Evolutionary conservation across 2,888 invertebrate species (phyloP).

Genomic region (Conus canariensis): DNA sequence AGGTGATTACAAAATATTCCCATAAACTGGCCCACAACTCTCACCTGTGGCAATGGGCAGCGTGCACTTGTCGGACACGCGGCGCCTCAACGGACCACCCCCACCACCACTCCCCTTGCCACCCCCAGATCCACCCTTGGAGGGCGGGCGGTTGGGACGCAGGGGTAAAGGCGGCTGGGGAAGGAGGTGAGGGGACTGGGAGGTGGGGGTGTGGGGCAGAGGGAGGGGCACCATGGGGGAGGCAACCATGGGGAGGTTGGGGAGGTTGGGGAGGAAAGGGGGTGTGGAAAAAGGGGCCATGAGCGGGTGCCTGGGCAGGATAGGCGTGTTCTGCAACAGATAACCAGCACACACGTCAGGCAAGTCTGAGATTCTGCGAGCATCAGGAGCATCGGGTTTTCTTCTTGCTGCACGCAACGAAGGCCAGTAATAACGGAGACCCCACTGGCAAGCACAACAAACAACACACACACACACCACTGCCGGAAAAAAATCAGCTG

Average conservation of each 20-base stretch:
- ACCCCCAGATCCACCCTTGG: slow-evolving; percentile 32
- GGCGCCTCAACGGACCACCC: slow-evolving; percentile 88
- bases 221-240: slow-evolving; percentile 52
- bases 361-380: too few species aligned
- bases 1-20: too few species aligned
- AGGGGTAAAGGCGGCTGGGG: slow-evolving; percentile 22
- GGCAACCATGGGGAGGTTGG: slow-evolving; percentile 44
- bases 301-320: slow-evolving; percentile 39
- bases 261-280: slow-evolving; percentile 47
- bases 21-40: slow-evolving; percentile 56
- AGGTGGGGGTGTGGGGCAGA: slow-evolving; percentile 48
- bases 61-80: slow-evolving; percentile 94
- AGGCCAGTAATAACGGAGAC: too few species aligned
- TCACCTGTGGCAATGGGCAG: slow-evolving; percentile 93
- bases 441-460: too few species aligned
- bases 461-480: too few species aligned
- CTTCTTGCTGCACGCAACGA: too few species aligned
- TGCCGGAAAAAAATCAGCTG: too few species aligned
- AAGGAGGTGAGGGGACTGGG: slow-evolving; percentile 58
- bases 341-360: too few species aligned
- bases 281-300: slow-evolving; percentile 48
- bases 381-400: too few species aligned
- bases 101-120: slow-evolving; percentile 18
- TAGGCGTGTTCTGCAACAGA: slow-evolving; percentile 12
- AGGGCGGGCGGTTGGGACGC: slow-evolving; percentile 47